Evolutionary conservation across 2,797 vertebrate species (phyloP).

Genomic region (Jordanella pulchra): DNA sequence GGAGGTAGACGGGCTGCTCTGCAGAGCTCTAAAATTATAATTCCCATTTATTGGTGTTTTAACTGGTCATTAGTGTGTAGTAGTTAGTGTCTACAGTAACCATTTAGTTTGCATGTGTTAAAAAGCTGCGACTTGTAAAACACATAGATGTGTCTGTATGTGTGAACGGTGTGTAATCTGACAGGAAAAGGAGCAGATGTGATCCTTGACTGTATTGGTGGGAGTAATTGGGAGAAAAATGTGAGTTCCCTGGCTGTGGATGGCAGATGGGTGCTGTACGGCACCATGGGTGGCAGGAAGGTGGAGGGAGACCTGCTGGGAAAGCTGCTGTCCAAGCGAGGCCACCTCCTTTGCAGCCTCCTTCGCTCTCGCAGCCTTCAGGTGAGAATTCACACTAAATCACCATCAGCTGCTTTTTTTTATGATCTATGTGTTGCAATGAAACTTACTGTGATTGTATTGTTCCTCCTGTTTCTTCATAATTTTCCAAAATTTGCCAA

Average conservation of each 20-base stretch:
- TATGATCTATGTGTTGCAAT: background rate
- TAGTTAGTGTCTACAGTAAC: too few species aligned
- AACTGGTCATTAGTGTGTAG: too few species aligned
- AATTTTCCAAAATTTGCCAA: background rate
- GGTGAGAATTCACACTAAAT: constrained; percentile 39
- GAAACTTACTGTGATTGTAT: background rate
- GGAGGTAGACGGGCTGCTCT: constrained; percentile 70
- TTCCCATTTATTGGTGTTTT: too few species aligned
- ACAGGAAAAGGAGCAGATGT: constrained; percentile 84
- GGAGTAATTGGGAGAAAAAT: constrained; percentile 85
- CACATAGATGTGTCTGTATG: background rate
- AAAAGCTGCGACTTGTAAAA: background rate
- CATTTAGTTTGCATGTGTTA: background rate
- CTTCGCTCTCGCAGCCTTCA: constrained; percentile 80
- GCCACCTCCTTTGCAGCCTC: constrained; percentile 80
- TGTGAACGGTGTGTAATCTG: constrained; percentile 2
- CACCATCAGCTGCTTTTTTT: background rate
- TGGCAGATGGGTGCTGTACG: constrained; percentile 87
- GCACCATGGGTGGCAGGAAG: constrained; percentile 79
- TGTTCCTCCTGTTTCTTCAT: background rate
- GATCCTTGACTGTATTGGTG: constrained; percentile 87
- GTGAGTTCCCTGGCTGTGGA: constrained; percentile 80
- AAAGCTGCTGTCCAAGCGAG: constrained; percentile 84
- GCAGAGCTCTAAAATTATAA: background rate
- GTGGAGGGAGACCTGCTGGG: constrained; percentile 83